phyloP scores from a whole-genome alignment of 2,797 vertebrate genomes.

The Centroberyx gerrardi region DNA sequence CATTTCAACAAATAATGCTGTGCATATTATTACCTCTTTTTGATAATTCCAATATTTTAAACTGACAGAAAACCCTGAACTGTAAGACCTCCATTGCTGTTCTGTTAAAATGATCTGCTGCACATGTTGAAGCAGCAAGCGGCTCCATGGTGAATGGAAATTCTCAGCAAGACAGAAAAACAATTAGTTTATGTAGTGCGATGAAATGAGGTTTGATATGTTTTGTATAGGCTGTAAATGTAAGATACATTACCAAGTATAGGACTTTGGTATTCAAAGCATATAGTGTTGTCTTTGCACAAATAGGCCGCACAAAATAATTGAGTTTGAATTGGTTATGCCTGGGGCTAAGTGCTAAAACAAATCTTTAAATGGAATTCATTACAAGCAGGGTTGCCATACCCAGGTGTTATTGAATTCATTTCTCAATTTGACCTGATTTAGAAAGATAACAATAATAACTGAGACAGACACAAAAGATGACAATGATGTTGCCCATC shows the following conservation, averaged over 20 bases:
- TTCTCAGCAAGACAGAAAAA: conserved; percentile 60
- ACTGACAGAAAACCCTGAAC: conserved; percentile 40
- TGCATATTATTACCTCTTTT: conserved; percentile 55
- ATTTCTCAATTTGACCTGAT: conserved; percentile 88
- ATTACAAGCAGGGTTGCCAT: conserved; percentile 84
- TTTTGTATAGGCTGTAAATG: conserved; percentile 57
- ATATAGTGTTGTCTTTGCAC: conserved; percentile 83
- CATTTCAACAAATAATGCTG: conserved; percentile 45
- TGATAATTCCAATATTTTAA: conserved; percentile 56
- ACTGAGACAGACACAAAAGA: conserved; percentile 82
- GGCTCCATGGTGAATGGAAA: conserved; percentile 50
- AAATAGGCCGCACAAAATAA: conserved; percentile 83
- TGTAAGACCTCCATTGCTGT: conserved; percentile 41
- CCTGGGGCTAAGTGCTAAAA: conserved; percentile 88
- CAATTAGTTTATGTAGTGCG: conserved; percentile 51
- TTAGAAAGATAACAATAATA: conserved; percentile 84
- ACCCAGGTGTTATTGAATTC: conserved; percentile 87
- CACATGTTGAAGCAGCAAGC: conserved; percentile 12
- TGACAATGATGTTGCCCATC: conserved; percentile 79
- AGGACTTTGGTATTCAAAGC: conserved; percentile 81
- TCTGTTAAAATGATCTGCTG: conserved; percentile 47
- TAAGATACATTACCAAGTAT: conserved; percentile 69
- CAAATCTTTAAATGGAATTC: conserved; percentile 89
- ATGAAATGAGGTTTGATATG: conserved; percentile 55
- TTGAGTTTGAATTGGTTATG: conserved; percentile 89